phyloP scores from a whole-genome alignment of 2,797 vertebrate genomes.

The Mycteria americana region DNA sequence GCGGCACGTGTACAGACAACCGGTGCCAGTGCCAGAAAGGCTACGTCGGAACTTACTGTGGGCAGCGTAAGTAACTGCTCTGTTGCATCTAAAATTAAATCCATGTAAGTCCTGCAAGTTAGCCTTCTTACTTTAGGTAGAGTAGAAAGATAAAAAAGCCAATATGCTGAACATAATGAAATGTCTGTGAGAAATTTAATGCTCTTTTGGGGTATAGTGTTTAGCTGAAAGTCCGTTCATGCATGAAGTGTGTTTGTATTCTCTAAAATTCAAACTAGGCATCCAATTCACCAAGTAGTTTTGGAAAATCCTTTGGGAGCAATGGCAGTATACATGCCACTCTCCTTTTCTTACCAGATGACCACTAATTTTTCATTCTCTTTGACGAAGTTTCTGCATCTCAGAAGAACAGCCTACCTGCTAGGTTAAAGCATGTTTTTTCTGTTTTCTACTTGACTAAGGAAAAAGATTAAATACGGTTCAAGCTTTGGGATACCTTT shows the following conservation, averaged over 20 bases:
- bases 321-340: too few species aligned
- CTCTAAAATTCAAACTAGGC: background rate
- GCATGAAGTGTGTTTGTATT: background rate
- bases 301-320: background rate
- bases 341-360: background rate
- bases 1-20: slow-evolving; percentile 74
- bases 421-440: background rate
- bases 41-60: slow-evolving; percentile 78
- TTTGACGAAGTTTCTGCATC: background rate
- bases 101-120: fast-evolving
- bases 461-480: background rate
- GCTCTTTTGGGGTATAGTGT: background rate
- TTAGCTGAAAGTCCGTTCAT: background rate
- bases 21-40: slow-evolving; percentile 83
- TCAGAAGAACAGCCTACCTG: background rate
- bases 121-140: background rate
- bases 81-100: background rate
- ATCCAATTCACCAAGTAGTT: background rate
- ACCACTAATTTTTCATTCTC: background rate
- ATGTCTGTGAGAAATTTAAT: background rate
- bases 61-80: slow-evolving; percentile 78
- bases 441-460: background rate
- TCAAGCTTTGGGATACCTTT: background rate
- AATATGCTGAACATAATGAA: background rate
- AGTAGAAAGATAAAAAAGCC: background rate